These are phyloP conservation scores for Anableps anableps DNA, from an alignment of 2,797 vertebrate genomes.

Conservation along the genomic window DNA sequence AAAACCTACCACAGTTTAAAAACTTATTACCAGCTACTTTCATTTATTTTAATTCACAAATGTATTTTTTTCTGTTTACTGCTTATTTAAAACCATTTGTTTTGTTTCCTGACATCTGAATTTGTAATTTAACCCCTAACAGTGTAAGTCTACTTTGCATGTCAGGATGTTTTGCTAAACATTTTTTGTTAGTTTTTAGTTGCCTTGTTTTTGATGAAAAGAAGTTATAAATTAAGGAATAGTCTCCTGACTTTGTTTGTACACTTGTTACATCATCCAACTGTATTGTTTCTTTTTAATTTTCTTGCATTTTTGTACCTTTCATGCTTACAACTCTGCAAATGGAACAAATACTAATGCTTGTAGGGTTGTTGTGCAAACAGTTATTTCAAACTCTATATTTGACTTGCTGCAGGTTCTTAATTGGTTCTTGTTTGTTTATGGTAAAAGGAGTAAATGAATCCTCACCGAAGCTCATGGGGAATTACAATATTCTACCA, in stretches of 20 bases:
- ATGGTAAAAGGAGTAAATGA: conserved; percentile 48
- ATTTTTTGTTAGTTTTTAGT: not conserved
- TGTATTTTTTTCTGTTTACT: not conserved
- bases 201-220: not conserved
- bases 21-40: not conserved
- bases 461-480: conserved; percentile 44
- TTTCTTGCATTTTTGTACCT: not conserved
- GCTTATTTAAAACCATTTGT: not conserved
- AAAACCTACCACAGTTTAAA: not conserved
- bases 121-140: conserved; percentile 1
- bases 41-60: not conserved
- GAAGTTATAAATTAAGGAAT: not conserved
- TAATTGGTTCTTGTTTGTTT: conserved; percentile 20
- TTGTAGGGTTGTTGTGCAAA: conserved; percentile 22
- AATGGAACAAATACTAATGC: conserved; percentile 15
- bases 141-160: not conserved
- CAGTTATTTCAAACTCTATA: conserved; percentile 20
- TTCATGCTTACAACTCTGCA: conserved; percentile 3
- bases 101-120: not conserved
- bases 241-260: not conserved
- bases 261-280: not conserved
- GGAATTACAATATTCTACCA: conserved; percentile 36
- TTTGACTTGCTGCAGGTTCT: not conserved
- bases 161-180: not conserved
- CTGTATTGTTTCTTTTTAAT: not conserved